phyloP scores from a whole-genome alignment of 2,797 vertebrate genomes.

The Gymnoscopelus microlampas region DNA sequence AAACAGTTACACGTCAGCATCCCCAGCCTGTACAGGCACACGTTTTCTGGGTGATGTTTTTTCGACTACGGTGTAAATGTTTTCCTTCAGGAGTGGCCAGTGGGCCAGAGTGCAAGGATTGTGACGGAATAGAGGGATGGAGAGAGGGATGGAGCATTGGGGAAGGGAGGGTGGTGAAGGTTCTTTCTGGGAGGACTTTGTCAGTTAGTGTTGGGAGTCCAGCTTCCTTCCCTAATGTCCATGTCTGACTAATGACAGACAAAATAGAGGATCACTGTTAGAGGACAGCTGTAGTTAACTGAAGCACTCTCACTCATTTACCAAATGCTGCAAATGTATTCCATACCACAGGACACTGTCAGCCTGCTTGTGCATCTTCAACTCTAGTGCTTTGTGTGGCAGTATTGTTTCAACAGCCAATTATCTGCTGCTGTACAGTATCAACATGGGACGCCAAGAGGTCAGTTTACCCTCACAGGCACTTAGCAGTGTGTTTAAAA shows the following conservation, averaged over 20 bases:
- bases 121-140: slow-evolving; percentile 42
- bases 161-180: slow-evolving; percentile 36
- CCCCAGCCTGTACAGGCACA: slow-evolving; percentile 75
- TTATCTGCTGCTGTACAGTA: background rate
- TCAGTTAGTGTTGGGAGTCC: slow-evolving; percentile 48
- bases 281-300: background rate
- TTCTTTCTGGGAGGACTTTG: slow-evolving; percentile 24
- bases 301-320: background rate
- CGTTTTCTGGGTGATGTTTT: slow-evolving; percentile 81
- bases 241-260: slow-evolving; percentile 37
- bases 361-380: too few relatives aligned
- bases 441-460: slow-evolving; percentile 4
- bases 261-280: slow-evolving; percentile 11
- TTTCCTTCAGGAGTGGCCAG: slow-evolving; percentile 74
- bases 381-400: background rate
- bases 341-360: background rate
- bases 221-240: slow-evolving; percentile 34
- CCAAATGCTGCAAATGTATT: background rate
- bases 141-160: slow-evolving; percentile 55
- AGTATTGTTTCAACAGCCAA: background rate
- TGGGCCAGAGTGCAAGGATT: slow-evolving; percentile 73
- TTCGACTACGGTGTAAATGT: slow-evolving; percentile 76
- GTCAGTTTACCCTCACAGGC: slow-evolving; percentile 50
- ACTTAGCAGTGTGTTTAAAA: slow-evolving; percentile 57
- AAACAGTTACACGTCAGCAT: slow-evolving; percentile 48